A percentile compares a stretch with the other conserved stretches of the same genome.
Conservation (phyloP, 2,888 invertebrate genomes). For the Nipponacmea schrenckii region DNA sequence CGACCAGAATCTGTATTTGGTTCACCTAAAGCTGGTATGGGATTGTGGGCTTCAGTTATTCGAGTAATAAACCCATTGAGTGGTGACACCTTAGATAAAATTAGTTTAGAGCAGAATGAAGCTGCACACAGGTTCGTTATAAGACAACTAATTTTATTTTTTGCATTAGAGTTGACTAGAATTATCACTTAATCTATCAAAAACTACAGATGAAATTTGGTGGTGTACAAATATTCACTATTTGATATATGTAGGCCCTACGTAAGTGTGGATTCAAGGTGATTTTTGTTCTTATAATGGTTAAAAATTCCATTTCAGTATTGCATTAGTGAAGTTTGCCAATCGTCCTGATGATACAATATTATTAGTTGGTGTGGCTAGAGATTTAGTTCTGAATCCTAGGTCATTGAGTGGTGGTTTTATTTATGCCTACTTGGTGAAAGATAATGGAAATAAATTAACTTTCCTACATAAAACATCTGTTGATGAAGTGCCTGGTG, state of each 20-base stretch:
- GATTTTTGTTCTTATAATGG: too few relatives aligned
- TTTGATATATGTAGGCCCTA: too few relatives aligned
- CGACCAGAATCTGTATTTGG: slow-evolving; percentile 94
- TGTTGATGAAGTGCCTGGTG: slow-evolving; percentile 86
- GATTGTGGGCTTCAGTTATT: slow-evolving; percentile 90
- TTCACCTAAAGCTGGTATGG: slow-evolving; percentile 91
- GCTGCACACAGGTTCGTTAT: slow-evolving; percentile 84
- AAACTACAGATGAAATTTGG: too few relatives aligned
- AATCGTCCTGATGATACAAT: slow-evolving; percentile 75
- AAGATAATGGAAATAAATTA: slow-evolving; percentile 82
- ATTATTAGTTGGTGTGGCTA: slow-evolving; percentile 88
- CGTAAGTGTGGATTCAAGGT: too few relatives aligned
- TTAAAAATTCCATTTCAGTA: slow-evolving; percentile 67
- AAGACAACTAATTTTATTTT: not conserved
- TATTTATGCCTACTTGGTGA: slow-evolving; percentile 82
- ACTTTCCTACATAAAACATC: slow-evolving; percentile 94
- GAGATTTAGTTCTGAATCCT: slow-evolving; percentile 89
- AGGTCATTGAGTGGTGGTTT: slow-evolving; percentile 84
- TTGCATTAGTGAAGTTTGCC: slow-evolving; percentile 84
- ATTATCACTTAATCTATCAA: too few relatives aligned
- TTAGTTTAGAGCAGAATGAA: slow-evolving; percentile 93
- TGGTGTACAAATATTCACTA: too few relatives aligned
- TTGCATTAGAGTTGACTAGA: too few relatives aligned
- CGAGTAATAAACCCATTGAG: slow-evolving; percentile 71
- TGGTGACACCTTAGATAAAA: slow-evolving; percentile 75